Conservation (phyloP, 2,113 vertebrate genomes). For the Microtus pennsylvanicus region DNA sequence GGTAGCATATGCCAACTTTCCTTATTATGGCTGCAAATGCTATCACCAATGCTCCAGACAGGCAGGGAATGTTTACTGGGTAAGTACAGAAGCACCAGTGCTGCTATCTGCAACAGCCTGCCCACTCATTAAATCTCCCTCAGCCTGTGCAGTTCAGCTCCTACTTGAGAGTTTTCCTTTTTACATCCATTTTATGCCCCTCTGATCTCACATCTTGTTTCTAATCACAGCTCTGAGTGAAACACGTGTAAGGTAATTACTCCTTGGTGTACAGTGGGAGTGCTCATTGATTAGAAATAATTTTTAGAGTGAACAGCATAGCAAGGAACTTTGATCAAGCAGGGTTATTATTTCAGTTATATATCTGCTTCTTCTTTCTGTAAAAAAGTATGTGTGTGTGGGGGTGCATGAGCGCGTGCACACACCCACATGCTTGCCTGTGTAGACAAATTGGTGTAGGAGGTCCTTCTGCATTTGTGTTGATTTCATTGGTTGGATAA, state of each 20-base stretch:
- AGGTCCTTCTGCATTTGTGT: too few relatives aligned
- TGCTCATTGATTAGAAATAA: constrained; percentile 72
- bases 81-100: not conserved
- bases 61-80: fast-evolving
- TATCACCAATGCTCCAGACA: fast-evolving
- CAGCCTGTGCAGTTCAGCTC: not conserved
- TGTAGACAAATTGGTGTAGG: not conserved
- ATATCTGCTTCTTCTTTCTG: not conserved
- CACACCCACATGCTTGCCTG: not conserved
- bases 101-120: not conserved
- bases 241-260: constrained; percentile 70
- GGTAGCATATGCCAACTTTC: not conserved
- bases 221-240: constrained; percentile 69
- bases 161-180: constrained; percentile 13
- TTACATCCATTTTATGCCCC: constrained; percentile 26
- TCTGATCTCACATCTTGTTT: constrained; percentile 70
- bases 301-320: constrained; percentile 62
- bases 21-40: not conserved
- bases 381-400: not conserved
- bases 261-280: not conserved
- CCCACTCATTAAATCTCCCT: not conserved
- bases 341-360: constrained; percentile 36
- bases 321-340: constrained; percentile 64
- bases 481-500: too few relatives aligned
- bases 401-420: not conserved